These are phyloP conservation scores for Drosophila kuntzei DNA, from an alignment of 2,888 invertebrate species.

Conservation along the genomic window DNA sequence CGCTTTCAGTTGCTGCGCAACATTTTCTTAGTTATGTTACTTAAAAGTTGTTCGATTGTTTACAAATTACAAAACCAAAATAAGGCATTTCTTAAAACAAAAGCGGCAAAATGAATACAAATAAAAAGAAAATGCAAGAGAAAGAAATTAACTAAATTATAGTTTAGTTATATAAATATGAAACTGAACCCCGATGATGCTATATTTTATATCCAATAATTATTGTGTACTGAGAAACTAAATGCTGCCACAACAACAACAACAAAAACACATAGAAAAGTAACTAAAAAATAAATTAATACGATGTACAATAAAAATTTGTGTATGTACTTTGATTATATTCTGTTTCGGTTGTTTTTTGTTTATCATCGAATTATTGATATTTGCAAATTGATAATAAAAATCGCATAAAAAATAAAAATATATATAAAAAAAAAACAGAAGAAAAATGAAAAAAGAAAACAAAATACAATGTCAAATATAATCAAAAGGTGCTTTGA, in stretches of 20 bases:
- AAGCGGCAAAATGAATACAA: constrained; percentile 19
- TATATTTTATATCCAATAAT: constrained; percentile 39
- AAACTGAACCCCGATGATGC: constrained; percentile 30
- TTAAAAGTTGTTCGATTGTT: constrained; percentile 45
- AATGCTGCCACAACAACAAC: constrained; percentile 73
- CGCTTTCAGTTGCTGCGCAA: constrained; percentile 53
- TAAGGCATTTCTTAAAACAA: constrained; percentile 65
- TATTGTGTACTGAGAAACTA: constrained; percentile 76
- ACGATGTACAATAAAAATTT: constrained; percentile 34
- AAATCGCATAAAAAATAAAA: constrained; percentile 33
- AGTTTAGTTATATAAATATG: constrained; percentile 8
- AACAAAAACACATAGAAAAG: constrained; percentile 24
- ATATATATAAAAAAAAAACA: constrained; percentile 30
- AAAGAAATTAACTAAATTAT: constrained; percentile 10
- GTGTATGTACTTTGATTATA: constrained; percentile 68
- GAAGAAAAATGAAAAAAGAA: constrained; percentile 40
- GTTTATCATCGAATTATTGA: constrained; percentile 33
- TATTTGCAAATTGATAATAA: constrained; percentile 45
- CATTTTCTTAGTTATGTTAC: constrained; percentile 34
- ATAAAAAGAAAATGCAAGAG: constrained; percentile 19
- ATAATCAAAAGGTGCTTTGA: constrained; percentile 84
- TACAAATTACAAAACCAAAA: constrained; percentile 40
- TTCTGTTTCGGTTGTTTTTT: constrained; percentile 59
- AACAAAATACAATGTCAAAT: constrained; percentile 72
- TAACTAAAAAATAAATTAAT: constrained; percentile 26